Base-by-base conservation (phyloP, 1,140 invertebrate genomes). In the Scaptodrosophila lebanonensis region DNA sequence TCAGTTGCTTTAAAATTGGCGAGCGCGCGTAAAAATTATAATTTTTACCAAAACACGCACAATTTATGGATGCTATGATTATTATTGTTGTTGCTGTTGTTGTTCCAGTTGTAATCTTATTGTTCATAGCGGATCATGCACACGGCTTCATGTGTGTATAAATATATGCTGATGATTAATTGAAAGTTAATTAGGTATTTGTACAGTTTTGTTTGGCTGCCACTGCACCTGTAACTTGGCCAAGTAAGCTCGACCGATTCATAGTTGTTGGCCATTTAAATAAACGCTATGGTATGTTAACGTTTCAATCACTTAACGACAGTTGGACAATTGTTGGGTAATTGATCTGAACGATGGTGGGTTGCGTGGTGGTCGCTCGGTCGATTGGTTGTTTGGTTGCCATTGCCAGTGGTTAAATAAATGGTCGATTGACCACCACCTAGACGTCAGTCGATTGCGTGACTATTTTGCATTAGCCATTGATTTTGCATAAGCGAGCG, bases 171-270 rank as follows among this genome's bases (percentile, higher is more conserved):
- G 57, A 73, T 77, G 60, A 77, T 77, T 77, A 79, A 79, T 79
- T 79, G 65, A 73, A 79, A 79, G 56, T 66, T 79, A 77, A 79
- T 77, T 73, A 66, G 47, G 52, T 50, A 52, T 53, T 53, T 56
- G 57, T 29, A 40, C 15, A 6, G 9, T 1, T 9, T 6, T 25
- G 11, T 35, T 48, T 54, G 25, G 18, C 56, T 40, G 36, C 11
- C 6, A 8, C 8, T 11, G 27, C 29, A 27, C 15, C 25, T 29
- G n/a, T n/a, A n/a, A n/a, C n/a, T n/a, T n/a, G n/a, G n/a, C n/a
- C n/a, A n/a, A n/a, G n/a, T n/a, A n/a, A n/a, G n/a, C n/a, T n/a
- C n/a, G 22, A 3, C 8, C 8, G 22, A 25, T 25, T 25, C 8
- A 3, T 25, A 4, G 22, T 51, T n/a, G 40, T 38, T 53, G 63